Conservation (phyloP, 2,888 invertebrate genomes). For the Drosophila subsilvestris region DNA sequence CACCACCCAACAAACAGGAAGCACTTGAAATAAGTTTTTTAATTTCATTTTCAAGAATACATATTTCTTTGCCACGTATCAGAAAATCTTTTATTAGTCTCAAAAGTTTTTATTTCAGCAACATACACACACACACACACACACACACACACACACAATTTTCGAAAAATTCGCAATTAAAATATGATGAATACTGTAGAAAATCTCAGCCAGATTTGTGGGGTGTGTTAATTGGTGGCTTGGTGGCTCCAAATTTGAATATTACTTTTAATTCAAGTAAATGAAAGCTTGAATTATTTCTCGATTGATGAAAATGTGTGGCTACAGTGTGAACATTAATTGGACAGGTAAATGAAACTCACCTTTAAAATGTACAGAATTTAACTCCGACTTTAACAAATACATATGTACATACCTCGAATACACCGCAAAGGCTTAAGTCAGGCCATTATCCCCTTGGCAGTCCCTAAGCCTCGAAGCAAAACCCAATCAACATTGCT, state of each 20-base stretch:
- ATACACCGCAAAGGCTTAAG: neutral
- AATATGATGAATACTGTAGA: conserved; percentile 20
- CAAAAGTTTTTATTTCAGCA: conserved; percentile 53
- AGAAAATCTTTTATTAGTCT: conserved; percentile 57
- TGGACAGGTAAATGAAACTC: neutral
- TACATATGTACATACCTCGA: neutral
- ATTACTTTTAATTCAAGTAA: conserved; percentile 4
- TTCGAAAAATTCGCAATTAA: conserved; percentile 52
- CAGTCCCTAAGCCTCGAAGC: conserved; percentile 11
- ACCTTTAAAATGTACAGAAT: neutral
- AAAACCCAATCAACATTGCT: conserved; percentile 38
- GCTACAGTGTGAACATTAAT: too few relatives aligned
- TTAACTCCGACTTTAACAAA: neutral
- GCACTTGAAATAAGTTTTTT: conserved; percentile 70
- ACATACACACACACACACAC: conserved; percentile 48
- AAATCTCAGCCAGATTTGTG: conserved; percentile 2
- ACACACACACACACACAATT: conserved; percentile 46
- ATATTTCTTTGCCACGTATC: conserved; percentile 70
- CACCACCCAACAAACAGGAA: neutral
- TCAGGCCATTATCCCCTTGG: conserved; percentile 16
- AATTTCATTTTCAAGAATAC: conserved; percentile 77
- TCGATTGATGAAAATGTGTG: neutral
- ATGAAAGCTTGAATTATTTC: conserved; percentile 1
- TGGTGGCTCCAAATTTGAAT: conserved; percentile 8
- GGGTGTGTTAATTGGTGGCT: conserved; percentile 8